Conservation (phyloP, 2,113 vertebrate genomes). For the Xyrauchen texanus region DNA sequence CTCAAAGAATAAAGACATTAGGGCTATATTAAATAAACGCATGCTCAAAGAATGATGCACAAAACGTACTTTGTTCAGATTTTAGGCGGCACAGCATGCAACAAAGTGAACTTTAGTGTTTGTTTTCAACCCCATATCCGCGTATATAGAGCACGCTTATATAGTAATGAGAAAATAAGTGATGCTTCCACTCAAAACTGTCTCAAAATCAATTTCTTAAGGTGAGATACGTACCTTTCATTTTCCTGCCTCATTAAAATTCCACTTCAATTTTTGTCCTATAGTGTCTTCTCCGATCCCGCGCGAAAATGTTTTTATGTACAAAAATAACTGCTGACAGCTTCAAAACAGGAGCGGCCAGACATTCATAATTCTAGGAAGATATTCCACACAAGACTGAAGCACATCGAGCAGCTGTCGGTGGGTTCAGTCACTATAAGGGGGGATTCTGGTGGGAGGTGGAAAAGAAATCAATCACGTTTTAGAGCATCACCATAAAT, state of each 20-base stretch:
- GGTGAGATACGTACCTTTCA: slow-evolving; percentile 44
- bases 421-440: slow-evolving; percentile 20
- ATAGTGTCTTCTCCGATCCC: slow-evolving; percentile 16
- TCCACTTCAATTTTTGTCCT: slow-evolving; percentile 16
- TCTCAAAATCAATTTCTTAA: neutral
- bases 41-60: neutral
- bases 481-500: slow-evolving; percentile 51
- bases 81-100: neutral
- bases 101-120: slow-evolving; percentile 17
- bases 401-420: slow-evolving; percentile 28
- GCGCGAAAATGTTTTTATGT: slow-evolving; percentile 24
- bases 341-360: slow-evolving; percentile 32
- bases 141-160: too few relatives aligned
- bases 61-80: neutral
- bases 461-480: slow-evolving; percentile 47
- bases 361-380: neutral
- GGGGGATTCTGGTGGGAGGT: slow-evolving; percentile 38
- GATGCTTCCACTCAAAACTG: too few relatives aligned
- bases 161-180: too few relatives aligned
- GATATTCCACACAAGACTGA: slow-evolving; percentile 22
- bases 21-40: neutral
- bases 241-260: slow-evolving; percentile 40
- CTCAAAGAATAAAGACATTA: neutral
- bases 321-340: slow-evolving; percentile 35
- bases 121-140: too few relatives aligned